Evolutionary conservation across 2,888 invertebrate genomes (phyloP).

Genomic region (Chouioia cunea): DNA sequence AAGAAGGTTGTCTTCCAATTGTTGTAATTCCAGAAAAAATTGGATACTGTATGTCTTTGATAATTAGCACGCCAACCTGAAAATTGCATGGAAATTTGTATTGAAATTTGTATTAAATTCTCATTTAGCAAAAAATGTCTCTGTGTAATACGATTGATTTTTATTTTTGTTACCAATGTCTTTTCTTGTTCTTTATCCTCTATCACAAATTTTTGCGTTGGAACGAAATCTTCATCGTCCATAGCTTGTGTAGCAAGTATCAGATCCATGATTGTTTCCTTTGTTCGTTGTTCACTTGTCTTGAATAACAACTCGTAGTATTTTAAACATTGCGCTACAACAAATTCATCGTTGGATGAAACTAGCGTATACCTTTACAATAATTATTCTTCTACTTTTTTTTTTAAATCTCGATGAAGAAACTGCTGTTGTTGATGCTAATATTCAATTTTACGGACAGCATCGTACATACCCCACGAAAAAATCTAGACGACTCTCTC

Average conservation of each 20-base stretch:
- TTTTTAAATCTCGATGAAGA: no score
- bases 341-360: no score
- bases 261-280: constrained; percentile 37
- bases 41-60: constrained; percentile 10
- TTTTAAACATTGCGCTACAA: no score
- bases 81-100: constrained; percentile 1
- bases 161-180: constrained; percentile 26
- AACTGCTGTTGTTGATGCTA: no score
- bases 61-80: constrained; percentile 32
- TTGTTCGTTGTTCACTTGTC: background rate
- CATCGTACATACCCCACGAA: no score
- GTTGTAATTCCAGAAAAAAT: constrained; percentile 32
- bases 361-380: no score
- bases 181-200: constrained; percentile 9
- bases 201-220: constrained; percentile 10
- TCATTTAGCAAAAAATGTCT: background rate
- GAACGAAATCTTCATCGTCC: constrained; percentile 32
- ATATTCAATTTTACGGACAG: no score
- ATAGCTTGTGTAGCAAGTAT: constrained; percentile 45
- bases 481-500: no score
- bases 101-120: no score
- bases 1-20: constrained; percentile 42
- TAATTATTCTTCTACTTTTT: no score
- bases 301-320: background rate
- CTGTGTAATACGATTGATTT: background rate